Base-by-base conservation (phyloP, 1,140 invertebrate species). In the Nasonia vitripennis region DNA sequence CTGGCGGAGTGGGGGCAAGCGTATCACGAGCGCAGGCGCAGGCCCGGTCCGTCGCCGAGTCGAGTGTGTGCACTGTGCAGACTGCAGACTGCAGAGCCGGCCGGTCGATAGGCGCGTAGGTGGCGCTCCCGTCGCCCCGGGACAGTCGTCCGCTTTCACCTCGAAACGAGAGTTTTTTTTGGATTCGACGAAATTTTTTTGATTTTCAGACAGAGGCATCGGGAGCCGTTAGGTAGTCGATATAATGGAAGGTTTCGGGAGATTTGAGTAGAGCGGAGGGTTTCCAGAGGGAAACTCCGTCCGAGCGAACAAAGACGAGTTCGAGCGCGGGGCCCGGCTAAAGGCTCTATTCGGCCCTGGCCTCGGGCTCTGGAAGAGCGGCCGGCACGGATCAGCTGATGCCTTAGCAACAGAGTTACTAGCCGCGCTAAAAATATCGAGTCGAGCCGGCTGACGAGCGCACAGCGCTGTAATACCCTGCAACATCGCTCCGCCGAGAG, bases 391-490 rank as follows among this genome's bases (percentile, higher is more conserved):
- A 93, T 93, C 92, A 93, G 92, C 92, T 93, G 91, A 93, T 93
- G 90, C 92, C 91, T 88, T 93, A 92, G 92, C 91, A 93, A 93
- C 92, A 93, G 89, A 90, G 85, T 89, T 93, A 92, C 88, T 91
- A 92, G 88, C 91, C 89, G 87, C 85, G 83, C 90, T 91, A 90
- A 92, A 92, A 90, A 91, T 91, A 92, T 92, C 89, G 86, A 87
- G 85, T 85, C 84, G 78, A 83, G 84, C 75, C 81, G 80, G 83
- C 84, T 77, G 86, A 75, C 83, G 79, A 83, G 17, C 17, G 37
- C 7, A 14, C 10, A 45, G 7, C 41, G 86, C 83, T 85, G 78
- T 75, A 71, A 71, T 78, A 81, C 71, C 77, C 84, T 78, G 73
- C 81, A 86, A 86, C 84, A 48, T 83, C 31, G 23, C 62, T 31